These are phyloP conservation scores for Procambarus clarkii DNA, from an alignment of 1,140 invertebrate species.

Conservation along the genomic window DNA sequence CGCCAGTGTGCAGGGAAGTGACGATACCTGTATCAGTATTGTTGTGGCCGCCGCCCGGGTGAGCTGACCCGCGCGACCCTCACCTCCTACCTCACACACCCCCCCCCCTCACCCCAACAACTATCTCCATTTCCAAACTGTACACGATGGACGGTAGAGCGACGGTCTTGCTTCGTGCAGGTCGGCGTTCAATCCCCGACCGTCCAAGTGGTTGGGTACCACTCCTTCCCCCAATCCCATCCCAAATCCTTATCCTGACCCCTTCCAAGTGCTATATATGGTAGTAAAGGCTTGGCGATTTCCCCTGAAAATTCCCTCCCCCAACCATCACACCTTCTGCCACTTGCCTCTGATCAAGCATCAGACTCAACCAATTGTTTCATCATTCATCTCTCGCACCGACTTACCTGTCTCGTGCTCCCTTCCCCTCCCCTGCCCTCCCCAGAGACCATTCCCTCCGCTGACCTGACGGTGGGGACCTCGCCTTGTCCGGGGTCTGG, in stretches of 20 bases:
- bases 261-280: no score
- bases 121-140: background rate
- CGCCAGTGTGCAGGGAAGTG: constrained; percentile 56
- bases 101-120: background rate
- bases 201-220: no score
- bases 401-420: background rate
- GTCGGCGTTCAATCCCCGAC: no score
- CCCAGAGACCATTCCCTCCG: background rate
- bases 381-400: background rate
- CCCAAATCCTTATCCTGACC: no score
- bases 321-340: background rate
- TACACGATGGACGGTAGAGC: no score
- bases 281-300: no score
- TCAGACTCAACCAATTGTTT: background rate
- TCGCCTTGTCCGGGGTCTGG: constrained; percentile 20
- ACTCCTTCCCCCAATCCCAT: no score
- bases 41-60: constrained; percentile 55
- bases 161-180: no score
- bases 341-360: background rate
- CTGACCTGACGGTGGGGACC: constrained; percentile 20
- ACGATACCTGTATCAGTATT: constrained; percentile 62
- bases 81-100: constrained; percentile 36
- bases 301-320: background rate
- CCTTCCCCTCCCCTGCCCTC: background rate
- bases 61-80: constrained; percentile 27